Evolutionary conservation across 1,140 invertebrate genomes (phyloP), one percentile per base, ranked within the genome.

Genomic region (Drosophila bifasciata): DNA sequence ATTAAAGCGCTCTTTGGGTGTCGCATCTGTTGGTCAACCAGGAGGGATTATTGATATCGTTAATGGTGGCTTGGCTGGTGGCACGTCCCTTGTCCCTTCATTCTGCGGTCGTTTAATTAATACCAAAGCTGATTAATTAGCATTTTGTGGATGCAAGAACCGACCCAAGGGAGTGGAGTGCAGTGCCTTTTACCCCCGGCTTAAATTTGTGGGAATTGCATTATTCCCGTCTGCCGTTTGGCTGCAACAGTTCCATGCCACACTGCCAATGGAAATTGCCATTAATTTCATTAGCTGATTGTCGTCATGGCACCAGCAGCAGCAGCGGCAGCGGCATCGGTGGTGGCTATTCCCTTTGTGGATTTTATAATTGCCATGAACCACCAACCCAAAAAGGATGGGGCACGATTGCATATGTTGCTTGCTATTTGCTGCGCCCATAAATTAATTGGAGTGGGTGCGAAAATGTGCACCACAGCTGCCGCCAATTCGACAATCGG

Each of bases 261-360:
- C 48, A 40, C 40, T 48, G 72, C 43, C 59, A 53, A 66, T 75
- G 60, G 52, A 66, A 75, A 66, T 75, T 64, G 52, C 61, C 60
- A 75, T 75, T 75, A 75, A 75, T 75, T 75, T 75, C 70, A 75
- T 75, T 75, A 75, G 71, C 58, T 74, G 71, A 75, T 75, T 75
- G 70, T 74, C 70, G 70, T 75, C 70, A 74, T 74, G 71, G 70
- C 52, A 74, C 11, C 28, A 11, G 0, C 28, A 9, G 9, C 58
- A 69, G 69, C 52, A 66, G 32, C 32, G 3, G 28, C 28, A 32
- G 32, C 3, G 11, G 32, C 5, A 1, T 5, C 32, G 11, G 32
- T 8, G 11, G 11, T 0, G 32, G 32, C 32, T 36, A 74, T 66
- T 74, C 71, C 71, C 60, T 75, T 74, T 75, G 71, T 58, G 70